phyloP scores from a whole-genome alignment of 1,140 invertebrate species.

The Drosophila dunni region DNA sequence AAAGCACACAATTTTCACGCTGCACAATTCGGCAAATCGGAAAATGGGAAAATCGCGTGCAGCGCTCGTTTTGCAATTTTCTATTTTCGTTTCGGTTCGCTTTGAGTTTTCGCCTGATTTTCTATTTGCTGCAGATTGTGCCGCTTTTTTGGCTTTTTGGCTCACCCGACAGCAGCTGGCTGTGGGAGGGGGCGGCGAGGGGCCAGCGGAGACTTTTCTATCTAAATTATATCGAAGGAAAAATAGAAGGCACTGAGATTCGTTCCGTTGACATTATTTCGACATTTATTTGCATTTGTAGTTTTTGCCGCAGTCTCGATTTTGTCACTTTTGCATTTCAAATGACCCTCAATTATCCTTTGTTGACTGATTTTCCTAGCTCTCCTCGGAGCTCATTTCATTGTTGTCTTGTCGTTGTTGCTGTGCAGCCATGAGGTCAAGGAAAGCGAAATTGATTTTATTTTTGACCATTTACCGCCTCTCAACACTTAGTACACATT shows the following conservation, averaged over 20 bases:
- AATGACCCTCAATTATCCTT: conserved; percentile 83
- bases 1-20: conserved; percentile 64
- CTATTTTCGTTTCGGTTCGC: conserved; percentile 72
- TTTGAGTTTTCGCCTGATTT: conserved; percentile 6
- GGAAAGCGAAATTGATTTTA: conserved; percentile 78
- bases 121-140: conserved; percentile 3
- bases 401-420: conserved; percentile 7
- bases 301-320: conserved; percentile 32
- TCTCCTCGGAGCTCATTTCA: conserved; percentile 20
- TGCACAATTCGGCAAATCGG: conserved; percentile 25
- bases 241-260: no score
- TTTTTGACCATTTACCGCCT: conserved; percentile 6
- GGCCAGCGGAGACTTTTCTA: background rate
- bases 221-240: background rate
- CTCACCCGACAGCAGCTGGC: conserved; percentile 41
- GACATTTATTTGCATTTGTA: conserved; percentile 65
- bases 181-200: background rate
- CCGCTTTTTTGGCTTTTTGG: conserved; percentile 57
- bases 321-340: conserved; percentile 77
- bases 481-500: background rate
- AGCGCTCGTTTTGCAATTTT: conserved; percentile 57
- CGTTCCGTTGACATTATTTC: conserved; percentile 72
- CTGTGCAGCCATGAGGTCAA: conserved; percentile 60
- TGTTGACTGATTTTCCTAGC: conserved; percentile 56
- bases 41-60: conserved; percentile 60